Evolutionary conservation across 1,140 invertebrate genomes (phyloP).

Genomic region (Aphis craccivora): DNA sequence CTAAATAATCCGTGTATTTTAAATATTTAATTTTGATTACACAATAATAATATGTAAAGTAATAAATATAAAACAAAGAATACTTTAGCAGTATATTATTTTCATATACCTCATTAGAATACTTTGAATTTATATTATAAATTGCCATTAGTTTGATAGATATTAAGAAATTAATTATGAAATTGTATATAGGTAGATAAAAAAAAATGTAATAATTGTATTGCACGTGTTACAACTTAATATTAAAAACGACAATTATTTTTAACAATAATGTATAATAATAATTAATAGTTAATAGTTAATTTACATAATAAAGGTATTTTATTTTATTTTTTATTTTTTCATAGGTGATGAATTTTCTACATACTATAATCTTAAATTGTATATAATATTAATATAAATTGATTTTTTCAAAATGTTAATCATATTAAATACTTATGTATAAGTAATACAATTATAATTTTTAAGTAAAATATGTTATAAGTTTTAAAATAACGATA

Average conservation of each 20-base stretch:
- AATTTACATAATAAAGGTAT: background rate
- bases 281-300: background rate
- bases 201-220: background rate
- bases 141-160: background rate
- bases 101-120: background rate
- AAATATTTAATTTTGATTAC: background rate
- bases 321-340: background rate
- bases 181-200: background rate
- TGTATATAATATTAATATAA: background rate
- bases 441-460: background rate
- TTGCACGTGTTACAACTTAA: background rate
- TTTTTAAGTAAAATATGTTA: background rate
- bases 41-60: background rate
- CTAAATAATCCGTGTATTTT: background rate
- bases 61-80: background rate
- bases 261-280: background rate
- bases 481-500: background rate
- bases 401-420: accelerated
- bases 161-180: background rate
- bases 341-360: background rate
- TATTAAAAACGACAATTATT: background rate
- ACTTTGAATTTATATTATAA: background rate
- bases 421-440: too few species aligned
- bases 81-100: background rate
- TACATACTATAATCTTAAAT: background rate